Conservation (phyloP, 1,140 invertebrate species). For the Drosophila kohkoa region DNA sequence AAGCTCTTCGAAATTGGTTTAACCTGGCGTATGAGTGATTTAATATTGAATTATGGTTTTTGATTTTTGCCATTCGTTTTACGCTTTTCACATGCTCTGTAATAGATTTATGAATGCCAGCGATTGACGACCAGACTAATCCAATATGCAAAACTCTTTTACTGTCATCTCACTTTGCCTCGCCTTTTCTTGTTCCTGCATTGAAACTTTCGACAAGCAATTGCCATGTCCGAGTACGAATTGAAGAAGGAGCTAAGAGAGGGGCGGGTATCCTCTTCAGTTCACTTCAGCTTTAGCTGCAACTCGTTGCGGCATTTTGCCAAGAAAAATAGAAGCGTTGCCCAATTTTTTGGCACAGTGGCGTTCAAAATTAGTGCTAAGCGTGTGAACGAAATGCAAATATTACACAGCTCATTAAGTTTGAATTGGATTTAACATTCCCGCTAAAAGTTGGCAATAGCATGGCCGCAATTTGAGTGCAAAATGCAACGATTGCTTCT, state of each 20-base stretch:
- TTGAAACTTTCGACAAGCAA: conserved; percentile 28
- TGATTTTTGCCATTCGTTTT: conserved; percentile 56
- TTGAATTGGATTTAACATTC: conserved; percentile 64
- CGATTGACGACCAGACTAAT: conserved; percentile 51
- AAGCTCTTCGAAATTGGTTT: conserved; percentile 64
- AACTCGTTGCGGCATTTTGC: conserved; percentile 55
- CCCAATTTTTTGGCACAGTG: conserved; percentile 54
- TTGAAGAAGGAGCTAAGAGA: not conserved
- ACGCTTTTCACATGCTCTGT: conserved; percentile 52
- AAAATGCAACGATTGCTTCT: not conserved
- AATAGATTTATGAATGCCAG: conserved; percentile 70
- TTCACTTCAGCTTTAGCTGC: not conserved
- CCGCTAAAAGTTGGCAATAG: conserved; percentile 52
- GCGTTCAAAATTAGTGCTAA: conserved; percentile 60
- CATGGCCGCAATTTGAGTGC: conserved; percentile 1
- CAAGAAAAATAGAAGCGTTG: conserved; percentile 63
- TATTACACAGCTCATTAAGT: conserved; percentile 80
- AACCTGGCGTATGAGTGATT: conserved; percentile 80
- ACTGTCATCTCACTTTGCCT: conserved; percentile 31
- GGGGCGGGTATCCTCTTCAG: not conserved
- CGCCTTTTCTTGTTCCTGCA: not conserved
- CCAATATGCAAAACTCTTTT: conserved; percentile 43
- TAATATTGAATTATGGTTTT: conserved; percentile 80
- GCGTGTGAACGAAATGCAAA: conserved; percentile 78
- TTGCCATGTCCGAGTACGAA: conserved; percentile 31